Evolutionary conservation across 2,888 invertebrate species (phyloP).

Genomic region (Lasioglossum pauxillum): DNA sequence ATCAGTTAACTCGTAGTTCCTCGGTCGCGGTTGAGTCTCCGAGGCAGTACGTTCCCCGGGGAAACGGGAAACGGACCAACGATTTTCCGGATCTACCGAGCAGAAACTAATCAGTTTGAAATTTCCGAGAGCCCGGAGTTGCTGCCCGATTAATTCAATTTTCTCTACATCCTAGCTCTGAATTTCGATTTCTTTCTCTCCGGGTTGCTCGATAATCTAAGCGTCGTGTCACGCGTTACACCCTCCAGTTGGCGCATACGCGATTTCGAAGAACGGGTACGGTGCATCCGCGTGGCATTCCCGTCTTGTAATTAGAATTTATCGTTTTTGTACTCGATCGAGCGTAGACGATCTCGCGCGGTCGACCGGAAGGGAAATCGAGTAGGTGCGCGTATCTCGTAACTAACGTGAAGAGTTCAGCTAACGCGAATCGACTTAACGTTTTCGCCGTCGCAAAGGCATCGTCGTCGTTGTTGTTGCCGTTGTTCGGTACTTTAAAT

Average conservation of each 20-base stretch:
- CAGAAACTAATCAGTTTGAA: constrained; percentile 14
- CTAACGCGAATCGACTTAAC: not conserved
- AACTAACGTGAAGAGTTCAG: constrained; percentile 4
- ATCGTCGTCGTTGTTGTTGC: not conserved
- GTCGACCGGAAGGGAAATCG: constrained; percentile 31
- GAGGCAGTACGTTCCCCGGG: not conserved
- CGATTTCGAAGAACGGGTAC: constrained; percentile 4
- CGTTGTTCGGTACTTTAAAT: not conserved
- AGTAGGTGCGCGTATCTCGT: constrained; percentile 20
- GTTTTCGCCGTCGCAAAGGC: not conserved
- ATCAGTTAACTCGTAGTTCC: constrained; percentile 21
- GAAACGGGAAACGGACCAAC: constrained; percentile 16
- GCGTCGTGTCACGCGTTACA: not conserved
- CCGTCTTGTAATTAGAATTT: constrained; percentile 55
- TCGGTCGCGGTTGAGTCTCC: not conserved
- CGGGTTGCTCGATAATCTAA: not conserved
- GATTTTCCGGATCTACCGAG: constrained; percentile 29
- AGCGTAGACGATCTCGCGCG: constrained; percentile 24
- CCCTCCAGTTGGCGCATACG: not conserved
- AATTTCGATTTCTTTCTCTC: not conserved
- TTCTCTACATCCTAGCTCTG: not conserved
- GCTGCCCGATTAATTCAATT: not conserved
- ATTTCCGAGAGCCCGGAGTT: constrained; percentile 5
- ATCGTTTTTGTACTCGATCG: constrained; percentile 50
- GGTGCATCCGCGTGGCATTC: constrained; percentile 16